Percentiles rank a stretch among this genome's conserved stretches.
phyloP scores from a whole-genome alignment of 2,113 vertebrate species.

The Pipa parva region DNA sequence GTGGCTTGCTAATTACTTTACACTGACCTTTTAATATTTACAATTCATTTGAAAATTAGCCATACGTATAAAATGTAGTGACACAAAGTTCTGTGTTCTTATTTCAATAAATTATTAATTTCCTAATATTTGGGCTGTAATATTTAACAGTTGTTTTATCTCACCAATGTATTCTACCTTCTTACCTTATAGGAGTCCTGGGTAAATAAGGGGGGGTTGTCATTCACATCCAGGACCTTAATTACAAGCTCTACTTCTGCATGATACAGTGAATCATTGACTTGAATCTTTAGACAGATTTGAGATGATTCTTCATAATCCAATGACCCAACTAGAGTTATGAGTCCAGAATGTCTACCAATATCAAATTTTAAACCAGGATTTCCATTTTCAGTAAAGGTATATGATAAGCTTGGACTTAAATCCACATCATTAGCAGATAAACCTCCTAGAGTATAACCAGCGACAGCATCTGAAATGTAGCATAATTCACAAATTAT shows the following conservation, averaged over 20 bases:
- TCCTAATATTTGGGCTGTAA: no score
- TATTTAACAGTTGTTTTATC: no score
- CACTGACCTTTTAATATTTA: no score
- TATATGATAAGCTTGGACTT: slow-evolving; percentile 73
- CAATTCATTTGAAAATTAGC: no score
- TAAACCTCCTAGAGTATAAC: slow-evolving; percentile 71
- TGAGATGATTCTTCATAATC: slow-evolving; percentile 76
- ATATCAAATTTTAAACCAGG: slow-evolving; percentile 71
- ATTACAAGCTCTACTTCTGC: slow-evolving; percentile 67
- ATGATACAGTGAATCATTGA: slow-evolving; percentile 78
- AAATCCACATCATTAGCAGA: slow-evolving; percentile 77
- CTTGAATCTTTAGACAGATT: slow-evolving; percentile 60
- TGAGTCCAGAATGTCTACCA: slow-evolving; percentile 65
- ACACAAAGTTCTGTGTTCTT: no score
- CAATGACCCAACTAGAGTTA: slow-evolving; percentile 66
- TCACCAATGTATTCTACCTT: no score
- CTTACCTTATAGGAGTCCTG: slow-evolving; percentile 78
- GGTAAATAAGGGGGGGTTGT: slow-evolving; percentile 82
- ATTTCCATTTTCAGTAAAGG: slow-evolving; percentile 61
- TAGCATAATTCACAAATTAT: not conserved
- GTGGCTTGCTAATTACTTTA: no score
- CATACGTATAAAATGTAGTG: no score
- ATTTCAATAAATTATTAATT: no score
- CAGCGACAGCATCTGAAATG: slow-evolving; percentile 72
- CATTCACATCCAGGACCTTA: slow-evolving; percentile 78